Conservation (phyloP, 2,888 invertebrate species). For the Tenthredo livida region DNA sequence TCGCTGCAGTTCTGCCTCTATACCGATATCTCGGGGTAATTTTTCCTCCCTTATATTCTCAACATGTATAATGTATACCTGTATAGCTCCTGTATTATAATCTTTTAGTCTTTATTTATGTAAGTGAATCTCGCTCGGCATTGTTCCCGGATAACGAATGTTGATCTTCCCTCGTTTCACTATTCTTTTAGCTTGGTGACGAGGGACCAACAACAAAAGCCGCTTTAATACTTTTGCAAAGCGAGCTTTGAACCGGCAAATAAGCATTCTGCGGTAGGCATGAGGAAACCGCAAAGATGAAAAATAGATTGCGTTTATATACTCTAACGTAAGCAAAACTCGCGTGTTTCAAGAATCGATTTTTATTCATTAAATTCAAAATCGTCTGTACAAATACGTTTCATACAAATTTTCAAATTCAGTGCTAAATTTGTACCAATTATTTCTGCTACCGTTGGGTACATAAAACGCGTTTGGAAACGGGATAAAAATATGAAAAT, state of each 20-base stretch:
- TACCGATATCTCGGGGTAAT: not conserved
- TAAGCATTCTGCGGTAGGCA: not conserved
- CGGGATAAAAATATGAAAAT: not conserved
- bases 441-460: not conserved
- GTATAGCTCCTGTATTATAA: not conserved
- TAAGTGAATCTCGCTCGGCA: not conserved
- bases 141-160: not conserved
- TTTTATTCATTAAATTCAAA: not conserved
- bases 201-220: slow-evolving; percentile 2
- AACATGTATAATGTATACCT: no score
- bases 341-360: not conserved
- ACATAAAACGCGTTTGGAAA: not conserved
- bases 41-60: not conserved
- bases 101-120: not conserved
- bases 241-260: slow-evolving; percentile 11
- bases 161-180: not conserved
- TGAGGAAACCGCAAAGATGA: not conserved
- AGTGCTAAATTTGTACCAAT: not conserved
- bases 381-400: not conserved
- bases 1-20: not conserved
- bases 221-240: not conserved
- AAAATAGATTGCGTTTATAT: slow-evolving; percentile 4
- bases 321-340: not conserved
- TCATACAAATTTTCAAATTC: not conserved
- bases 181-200: slow-evolving; percentile 8